A percentile compares a stretch with the other conserved stretches of the same genome.
phyloP scores from a whole-genome alignment of 1,140 invertebrate genomes.

The Episyrphus balteatus region DNA sequence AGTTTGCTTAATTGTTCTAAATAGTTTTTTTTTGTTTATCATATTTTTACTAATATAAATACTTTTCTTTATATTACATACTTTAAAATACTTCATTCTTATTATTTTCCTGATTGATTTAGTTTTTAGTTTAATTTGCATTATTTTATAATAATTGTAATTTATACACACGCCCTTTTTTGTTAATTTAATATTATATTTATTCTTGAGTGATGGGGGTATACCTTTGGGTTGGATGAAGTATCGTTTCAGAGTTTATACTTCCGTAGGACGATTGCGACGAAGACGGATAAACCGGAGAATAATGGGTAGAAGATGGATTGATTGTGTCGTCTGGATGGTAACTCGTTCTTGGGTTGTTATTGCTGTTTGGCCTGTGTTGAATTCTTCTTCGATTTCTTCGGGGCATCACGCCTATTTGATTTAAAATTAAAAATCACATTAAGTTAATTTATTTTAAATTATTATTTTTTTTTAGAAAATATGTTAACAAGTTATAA shows the following conservation, averaged over 20 bases:
- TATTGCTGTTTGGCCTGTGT: background rate
- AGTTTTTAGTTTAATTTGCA: background rate
- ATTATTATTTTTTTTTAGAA: background rate
- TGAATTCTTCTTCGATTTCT: conserved; percentile 3
- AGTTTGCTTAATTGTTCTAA: background rate
- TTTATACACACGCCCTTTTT: background rate
- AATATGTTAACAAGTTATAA: background rate
- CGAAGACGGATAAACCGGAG: conserved; percentile 5
- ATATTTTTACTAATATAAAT: background rate
- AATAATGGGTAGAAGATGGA: conserved; percentile 4
- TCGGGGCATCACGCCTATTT: conserved; percentile 8
- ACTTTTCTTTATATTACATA: background rate
- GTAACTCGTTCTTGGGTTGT: conserved; percentile 2
- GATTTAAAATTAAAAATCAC: background rate
- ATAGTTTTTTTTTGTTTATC: background rate
- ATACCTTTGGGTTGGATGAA: background rate
- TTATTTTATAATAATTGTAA: background rate
- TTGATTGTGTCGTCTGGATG: conserved; percentile 10
- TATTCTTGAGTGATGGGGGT: background rate
- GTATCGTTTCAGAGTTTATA: conserved; percentile 5
- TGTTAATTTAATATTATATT: background rate
- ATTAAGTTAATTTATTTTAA: background rate
- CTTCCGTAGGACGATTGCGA: conserved; percentile 8
- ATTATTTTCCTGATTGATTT: background rate
- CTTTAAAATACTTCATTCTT: background rate